Conservation (phyloP, 37 sponge, comb jelly and placozoan species). For the Halichondria panicea region DNA sequence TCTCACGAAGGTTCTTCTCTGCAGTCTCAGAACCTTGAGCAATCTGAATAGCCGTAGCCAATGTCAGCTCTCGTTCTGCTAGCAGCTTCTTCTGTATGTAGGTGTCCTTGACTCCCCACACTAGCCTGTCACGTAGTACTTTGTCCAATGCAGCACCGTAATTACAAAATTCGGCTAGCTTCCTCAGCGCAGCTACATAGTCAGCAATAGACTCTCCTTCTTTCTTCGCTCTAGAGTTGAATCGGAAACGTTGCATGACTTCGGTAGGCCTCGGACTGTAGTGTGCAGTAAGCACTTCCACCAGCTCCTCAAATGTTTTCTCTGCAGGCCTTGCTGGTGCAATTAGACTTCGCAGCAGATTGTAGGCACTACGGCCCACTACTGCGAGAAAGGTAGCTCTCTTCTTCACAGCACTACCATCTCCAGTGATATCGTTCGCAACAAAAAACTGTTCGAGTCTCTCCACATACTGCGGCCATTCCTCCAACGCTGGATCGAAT, state of each 20-base stretch:
- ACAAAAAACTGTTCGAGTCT: slow-evolving; percentile 2
- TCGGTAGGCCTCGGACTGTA: slow-evolving; percentile 23
- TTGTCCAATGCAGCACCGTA: slow-evolving; percentile 15
- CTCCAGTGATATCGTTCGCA: slow-evolving; percentile 19
- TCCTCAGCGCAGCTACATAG: slow-evolving; percentile 28
- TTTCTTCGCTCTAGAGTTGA: slow-evolving; percentile 26
- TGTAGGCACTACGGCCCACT: slow-evolving; percentile 4
- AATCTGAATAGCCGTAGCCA: slow-evolving; percentile 10
- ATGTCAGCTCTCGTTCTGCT: slow-evolving; percentile 7
- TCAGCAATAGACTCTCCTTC: slow-evolving; percentile 29
- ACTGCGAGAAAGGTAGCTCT: not conserved
- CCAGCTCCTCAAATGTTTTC: slow-evolving; percentile 25
- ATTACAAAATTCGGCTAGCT: slow-evolving; percentile 22
- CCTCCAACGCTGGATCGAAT: slow-evolving; percentile 9
- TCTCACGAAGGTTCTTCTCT: slow-evolving; percentile 3
- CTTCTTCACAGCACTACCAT: slow-evolving; percentile 6
- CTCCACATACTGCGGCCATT: slow-evolving; percentile 34
- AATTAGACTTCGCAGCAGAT: slow-evolving; percentile 10
- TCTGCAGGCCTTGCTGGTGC: slow-evolving; percentile 29
- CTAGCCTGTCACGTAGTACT: slow-evolving; percentile 39
- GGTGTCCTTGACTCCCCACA: slow-evolving; percentile 25
- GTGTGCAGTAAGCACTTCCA: slow-evolving; percentile 15
- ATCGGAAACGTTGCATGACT: slow-evolving; percentile 22
- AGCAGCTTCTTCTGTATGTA: slow-evolving; percentile 18
- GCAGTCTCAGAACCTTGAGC: slow-evolving; percentile 28